Base-by-base conservation (phyloP, 1,140 invertebrate genomes). In the Hycleus cichorii region DNA sequence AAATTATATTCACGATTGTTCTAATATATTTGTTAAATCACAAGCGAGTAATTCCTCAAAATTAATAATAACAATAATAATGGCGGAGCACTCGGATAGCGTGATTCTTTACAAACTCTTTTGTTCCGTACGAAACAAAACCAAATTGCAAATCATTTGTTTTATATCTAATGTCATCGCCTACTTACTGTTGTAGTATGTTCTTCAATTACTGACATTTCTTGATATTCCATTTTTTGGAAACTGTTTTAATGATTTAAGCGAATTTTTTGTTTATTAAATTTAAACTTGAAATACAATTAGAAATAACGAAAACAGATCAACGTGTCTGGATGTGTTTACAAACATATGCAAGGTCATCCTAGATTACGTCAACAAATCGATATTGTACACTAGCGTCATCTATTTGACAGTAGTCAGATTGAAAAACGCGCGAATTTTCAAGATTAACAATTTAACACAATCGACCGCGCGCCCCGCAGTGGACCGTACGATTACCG, bases 131-230 rank as follows among this genome's bases (percentile, higher is more conserved):
- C n/a, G 7, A n/a, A 39, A 26, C 4, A 39, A 44, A 49, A 55
- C 18, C 40, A 42, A 42, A 42, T 42, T 39, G 3, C 9, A 8
- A 8, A 42, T 42, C 40, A n/a, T n/a, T 42, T 42, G 9, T 42
- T 42, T n/a, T 42, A 10, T 42, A 24, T 10, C 12, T 12, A 6
- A 57, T 69, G 63, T 60, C 64, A 68, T 43, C 27, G 44, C 4
- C 6, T 45, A 72, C 69, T 69, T 66, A 73, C 72, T 53, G 58
- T 62, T 45, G 60, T 55, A 51, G 51, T 58, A 48, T 71, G 64
- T 64, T 73, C 72, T 32, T 73, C 69, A 32, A 70, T 69, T 3
- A 72, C 68, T 38, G 67, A 56, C 67, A 71, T 71, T 54, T 72
- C 70, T 61, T 72, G 67, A 62, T 62, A 72, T 47, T 73, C 70